Percentiles rank a stretch among this genome's conserved stretches.
Evolutionary conservation across 2,888 invertebrate species (phyloP).

Genomic region (Theodoxus fluviatilis): DNA sequence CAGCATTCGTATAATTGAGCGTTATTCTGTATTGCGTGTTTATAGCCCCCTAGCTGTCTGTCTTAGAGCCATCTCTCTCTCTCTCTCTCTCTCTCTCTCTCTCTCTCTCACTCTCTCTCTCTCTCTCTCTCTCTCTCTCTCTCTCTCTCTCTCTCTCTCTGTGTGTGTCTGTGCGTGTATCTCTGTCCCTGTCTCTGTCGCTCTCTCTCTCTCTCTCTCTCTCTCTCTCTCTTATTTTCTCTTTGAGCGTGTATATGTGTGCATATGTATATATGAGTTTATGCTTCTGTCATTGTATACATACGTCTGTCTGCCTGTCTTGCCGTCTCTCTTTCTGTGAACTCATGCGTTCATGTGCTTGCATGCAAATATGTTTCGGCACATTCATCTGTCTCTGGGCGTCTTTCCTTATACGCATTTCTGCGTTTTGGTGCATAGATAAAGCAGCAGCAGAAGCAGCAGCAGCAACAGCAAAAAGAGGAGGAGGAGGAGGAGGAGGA

Average conservation of each 20-base stretch:
- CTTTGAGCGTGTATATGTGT: no score
- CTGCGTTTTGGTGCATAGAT: background rate
- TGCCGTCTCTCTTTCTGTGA: background rate
- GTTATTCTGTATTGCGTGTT: no score
- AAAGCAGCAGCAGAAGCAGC: background rate
- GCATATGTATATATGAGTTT: no score
- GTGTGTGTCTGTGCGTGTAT: background rate
- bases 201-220: background rate
- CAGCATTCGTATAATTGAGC: no score
- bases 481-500: background rate
- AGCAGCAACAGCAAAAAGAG: no score
- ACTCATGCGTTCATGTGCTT: no score
- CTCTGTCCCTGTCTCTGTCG: background rate
- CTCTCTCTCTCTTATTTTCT: background rate
- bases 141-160: conserved; percentile 15
- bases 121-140: background rate
- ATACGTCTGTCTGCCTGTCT: background rate
- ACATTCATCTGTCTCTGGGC: background rate
- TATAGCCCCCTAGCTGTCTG: background rate
- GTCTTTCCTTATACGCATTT: background rate
- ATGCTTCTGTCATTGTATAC: no score
- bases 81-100: background rate
- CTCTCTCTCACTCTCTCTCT: background rate
- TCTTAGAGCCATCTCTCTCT: background rate
- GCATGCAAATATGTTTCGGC: no score